A percentile compares a stretch with the other conserved stretches of the same genome.
Evolutionary conservation across 2,797 vertebrate species (phyloP).

Genomic region (Sebastes iracundus): DNA sequence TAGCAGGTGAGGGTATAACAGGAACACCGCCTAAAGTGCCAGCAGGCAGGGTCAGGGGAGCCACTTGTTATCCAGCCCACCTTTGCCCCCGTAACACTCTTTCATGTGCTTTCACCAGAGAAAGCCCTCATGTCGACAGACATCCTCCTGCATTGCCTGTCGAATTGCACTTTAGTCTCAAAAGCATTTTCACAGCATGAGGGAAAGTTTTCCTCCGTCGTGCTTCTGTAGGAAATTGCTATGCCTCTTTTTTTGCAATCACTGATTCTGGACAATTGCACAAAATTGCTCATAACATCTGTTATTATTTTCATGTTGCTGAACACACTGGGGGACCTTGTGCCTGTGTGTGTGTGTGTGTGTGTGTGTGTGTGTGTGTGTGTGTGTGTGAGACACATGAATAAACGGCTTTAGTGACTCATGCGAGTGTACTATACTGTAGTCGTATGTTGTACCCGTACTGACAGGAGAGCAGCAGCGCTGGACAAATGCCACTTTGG

Average conservation of each 20-base stretch:
- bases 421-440: constrained; percentile 15
- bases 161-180: neutral
- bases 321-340: neutral
- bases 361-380: neutral
- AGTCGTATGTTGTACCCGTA: constrained; percentile 6
- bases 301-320: constrained; percentile 7
- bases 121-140: constrained; percentile 18
- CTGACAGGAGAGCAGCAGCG: constrained; percentile 30
- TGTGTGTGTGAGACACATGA: neutral
- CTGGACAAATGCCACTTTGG: constrained; percentile 61
- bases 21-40: constrained; percentile 41
- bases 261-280: constrained; percentile 9
- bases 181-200: constrained; percentile 34
- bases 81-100: constrained; percentile 47
- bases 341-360: neutral
- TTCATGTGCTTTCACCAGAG: constrained; percentile 57
- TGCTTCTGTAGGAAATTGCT: neutral
- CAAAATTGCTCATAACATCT: neutral
- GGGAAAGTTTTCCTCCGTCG: neutral
- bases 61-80: constrained; percentile 66
- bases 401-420: constrained; percentile 33
- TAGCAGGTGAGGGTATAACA: constrained; percentile 48
- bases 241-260: constrained; percentile 1
- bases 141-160: constrained; percentile 16
- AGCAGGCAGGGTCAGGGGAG: constrained; percentile 49